Conservation (phyloP, 2,113 vertebrate genomes). For the Stomatorhinus ivindoensis region DNA sequence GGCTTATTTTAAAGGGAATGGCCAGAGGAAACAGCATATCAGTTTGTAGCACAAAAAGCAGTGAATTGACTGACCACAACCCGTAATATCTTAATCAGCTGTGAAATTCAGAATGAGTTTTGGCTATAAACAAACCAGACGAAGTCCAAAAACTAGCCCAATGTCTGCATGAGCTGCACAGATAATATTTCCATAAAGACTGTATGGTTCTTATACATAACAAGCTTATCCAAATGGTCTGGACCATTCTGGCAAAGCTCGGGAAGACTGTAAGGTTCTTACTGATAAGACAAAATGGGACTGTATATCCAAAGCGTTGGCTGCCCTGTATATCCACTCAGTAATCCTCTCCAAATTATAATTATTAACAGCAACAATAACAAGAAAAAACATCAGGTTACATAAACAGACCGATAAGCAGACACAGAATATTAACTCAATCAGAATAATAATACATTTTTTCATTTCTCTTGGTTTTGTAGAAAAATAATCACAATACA, state of each 20-base stretch:
- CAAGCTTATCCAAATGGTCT: conserved; percentile 22
- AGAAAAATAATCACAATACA: neutral
- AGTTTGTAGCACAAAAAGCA: conserved; percentile 10
- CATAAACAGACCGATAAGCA: conserved; percentile 6
- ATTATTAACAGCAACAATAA: conserved; percentile 7
- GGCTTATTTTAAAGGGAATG: neutral
- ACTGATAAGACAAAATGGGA: conserved; percentile 22
- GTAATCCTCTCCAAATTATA: conserved; percentile 18
- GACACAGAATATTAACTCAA: neutral
- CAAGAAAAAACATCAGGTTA: conserved; percentile 7
- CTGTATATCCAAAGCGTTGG: neutral
- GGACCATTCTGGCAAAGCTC: conserved; percentile 8
- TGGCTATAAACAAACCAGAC: conserved; percentile 17
- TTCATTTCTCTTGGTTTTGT: neutral
- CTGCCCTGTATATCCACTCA: conserved; percentile 12
- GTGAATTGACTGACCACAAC: conserved; percentile 4
- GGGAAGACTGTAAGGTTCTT: conserved; percentile 15
- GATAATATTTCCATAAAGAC: conserved; percentile 27
- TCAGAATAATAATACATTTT: neutral
- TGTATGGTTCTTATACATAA: conserved; percentile 22
- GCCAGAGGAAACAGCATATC: conserved; percentile 7
- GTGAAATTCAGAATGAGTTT: conserved; percentile 15
- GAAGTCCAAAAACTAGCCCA: conserved; percentile 8
- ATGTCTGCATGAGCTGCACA: conserved; percentile 8
- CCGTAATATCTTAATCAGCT: conserved; percentile 21